A percentile compares a stretch with the other conserved stretches of the same genome.
Evolutionary conservation across 2,797 vertebrate genomes (phyloP).

Genomic region (Chloroceryle inda): DNA sequence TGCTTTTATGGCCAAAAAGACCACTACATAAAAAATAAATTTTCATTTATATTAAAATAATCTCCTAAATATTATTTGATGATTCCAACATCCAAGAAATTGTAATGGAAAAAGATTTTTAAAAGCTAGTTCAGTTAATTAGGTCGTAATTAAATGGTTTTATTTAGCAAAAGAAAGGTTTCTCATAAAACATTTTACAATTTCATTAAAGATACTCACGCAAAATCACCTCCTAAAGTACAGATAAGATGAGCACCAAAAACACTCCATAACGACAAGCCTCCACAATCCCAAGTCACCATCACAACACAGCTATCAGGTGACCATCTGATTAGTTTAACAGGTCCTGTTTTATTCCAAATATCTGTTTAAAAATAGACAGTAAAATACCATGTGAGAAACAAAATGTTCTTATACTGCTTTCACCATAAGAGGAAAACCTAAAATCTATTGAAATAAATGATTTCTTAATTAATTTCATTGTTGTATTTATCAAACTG

Average conservation of each 20-base stretch:
- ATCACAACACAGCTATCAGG: conserved; percentile 96
- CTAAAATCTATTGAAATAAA: background rate
- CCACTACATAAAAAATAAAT: background rate
- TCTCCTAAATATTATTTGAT: background rate
- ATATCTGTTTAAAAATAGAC: conserved; percentile 85
- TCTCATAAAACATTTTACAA: background rate
- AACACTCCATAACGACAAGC: conserved; percentile 97
- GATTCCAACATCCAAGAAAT: background rate
- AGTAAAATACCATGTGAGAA: background rate
- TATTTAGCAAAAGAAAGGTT: background rate
- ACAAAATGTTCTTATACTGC: background rate
- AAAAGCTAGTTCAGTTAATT: background rate
- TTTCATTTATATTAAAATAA: background rate
- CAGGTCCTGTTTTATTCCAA: conserved; percentile 96
- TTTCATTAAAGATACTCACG: conserved; percentile 84
- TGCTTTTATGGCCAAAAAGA: background rate
- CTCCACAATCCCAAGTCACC: conserved; percentile 96
- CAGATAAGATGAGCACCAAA: conserved; percentile 98
- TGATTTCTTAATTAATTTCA: background rate
- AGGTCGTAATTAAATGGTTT: background rate
- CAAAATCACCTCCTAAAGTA: conserved; percentile 97
- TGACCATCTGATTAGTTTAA: conserved; percentile 95
- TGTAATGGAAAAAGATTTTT: background rate
- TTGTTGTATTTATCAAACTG: background rate
- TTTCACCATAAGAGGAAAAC: background rate